Evolutionary conservation across 2,113 vertebrate species (phyloP), one percentile per base, ranked within the genome.

Genomic region (Phalacrocorax aristotelis): DNA sequence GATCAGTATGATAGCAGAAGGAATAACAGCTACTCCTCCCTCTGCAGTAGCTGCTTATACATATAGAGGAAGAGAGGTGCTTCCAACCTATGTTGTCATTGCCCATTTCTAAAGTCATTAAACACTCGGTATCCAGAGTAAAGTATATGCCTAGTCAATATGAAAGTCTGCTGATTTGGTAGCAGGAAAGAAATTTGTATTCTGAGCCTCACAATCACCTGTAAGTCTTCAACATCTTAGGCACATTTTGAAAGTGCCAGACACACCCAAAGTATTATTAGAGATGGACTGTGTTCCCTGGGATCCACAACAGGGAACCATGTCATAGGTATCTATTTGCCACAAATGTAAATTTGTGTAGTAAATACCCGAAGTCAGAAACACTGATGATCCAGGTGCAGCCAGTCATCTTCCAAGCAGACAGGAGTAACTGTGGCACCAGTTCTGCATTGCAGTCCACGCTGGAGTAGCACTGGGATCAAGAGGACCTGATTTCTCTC

Each of bases 1-100:
- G n/a, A 60, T 29, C 7, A 78, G 40, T 52, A 34, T 55, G 13
- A 17, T 0, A 0, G 14, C 25, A 77, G 40, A n/a, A 49, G n/a
- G 27, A 48, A 72, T 44, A 72, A 30, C 17, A 86, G 22, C 44
- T 87, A 6, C 7, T 44, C 4, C 29, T 88, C 40, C 52, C 10
- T 80, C 83, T 80, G 49, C 22, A 42, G 34, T 30, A 29, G 6
- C 62, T 89, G n/a, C 29, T 74, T n/a, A 51, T 11, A 42, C 6
- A 40, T 26, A 44, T 15, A 22, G 1, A n/a, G 8, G 16, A 60
- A 68, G 25, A 57, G 21, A 57, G 1, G 26, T 8, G 8, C 13
- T 54, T 58, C 42, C 46, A 54, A n/a, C 4, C 15, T 13, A 6
- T 38, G 68, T 64, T 52, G 42, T 16, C 17, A 9, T 30, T 36